phyloP scores from a whole-genome alignment of 1,140 invertebrate species.

The Popillia japonica region DNA sequence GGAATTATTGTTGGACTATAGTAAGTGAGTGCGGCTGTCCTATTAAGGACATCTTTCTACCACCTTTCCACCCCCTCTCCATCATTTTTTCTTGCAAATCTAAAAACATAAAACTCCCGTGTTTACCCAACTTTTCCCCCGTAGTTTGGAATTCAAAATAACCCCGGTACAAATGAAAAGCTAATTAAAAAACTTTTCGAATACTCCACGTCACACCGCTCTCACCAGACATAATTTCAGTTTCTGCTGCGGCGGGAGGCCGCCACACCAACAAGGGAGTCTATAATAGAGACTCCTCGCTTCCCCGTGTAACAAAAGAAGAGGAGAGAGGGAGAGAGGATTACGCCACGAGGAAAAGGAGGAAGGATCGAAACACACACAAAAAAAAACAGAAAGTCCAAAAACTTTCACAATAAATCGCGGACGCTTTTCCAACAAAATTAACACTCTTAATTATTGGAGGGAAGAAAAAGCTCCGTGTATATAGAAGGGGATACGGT shows the following conservation, averaged over 20 bases:
- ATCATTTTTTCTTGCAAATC: no score
- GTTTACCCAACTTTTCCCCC: neutral
- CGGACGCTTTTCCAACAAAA: conserved; percentile 6
- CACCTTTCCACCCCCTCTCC: no score
- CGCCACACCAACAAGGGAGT: neutral
- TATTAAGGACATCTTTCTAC: no score
- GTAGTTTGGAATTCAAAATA: neutral
- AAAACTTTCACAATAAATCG: conserved; percentile 10
- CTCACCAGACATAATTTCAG: neutral
- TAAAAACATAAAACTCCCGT: neutral
- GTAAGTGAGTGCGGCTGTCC: no score
- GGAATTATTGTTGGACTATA: neutral
- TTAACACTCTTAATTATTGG: conserved; percentile 15
- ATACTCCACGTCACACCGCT: neutral
- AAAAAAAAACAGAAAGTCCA: neutral
- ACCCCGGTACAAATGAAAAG: neutral
- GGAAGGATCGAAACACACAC: neutral
- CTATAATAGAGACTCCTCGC: neutral
- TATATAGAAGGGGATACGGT: neutral
- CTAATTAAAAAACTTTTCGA: neutral
- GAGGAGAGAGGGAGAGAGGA: neutral
- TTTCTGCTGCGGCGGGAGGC: neutral
- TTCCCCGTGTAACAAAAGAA: neutral
- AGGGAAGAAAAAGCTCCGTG: neutral
- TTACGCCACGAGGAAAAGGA: neutral